These are phyloP conservation scores for Ciconia maguari DNA, from an alignment of 2,113 vertebrate species.

Conservation along the genomic window DNA sequence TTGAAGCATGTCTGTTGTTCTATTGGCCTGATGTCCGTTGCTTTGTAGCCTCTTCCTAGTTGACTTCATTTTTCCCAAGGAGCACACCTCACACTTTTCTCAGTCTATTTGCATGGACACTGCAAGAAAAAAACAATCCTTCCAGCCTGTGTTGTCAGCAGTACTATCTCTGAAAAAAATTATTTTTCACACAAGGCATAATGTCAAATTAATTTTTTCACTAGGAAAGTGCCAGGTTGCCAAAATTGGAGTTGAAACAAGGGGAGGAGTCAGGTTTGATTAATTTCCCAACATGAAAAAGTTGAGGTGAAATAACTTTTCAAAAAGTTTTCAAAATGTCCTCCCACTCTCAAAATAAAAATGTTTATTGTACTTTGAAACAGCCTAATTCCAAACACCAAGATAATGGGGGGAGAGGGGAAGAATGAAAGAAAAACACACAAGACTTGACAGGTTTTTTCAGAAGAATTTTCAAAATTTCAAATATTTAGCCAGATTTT, in stretches of 20 bases:
- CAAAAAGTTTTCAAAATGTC: neutral
- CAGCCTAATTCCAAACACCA: neutral
- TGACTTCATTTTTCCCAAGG: neutral
- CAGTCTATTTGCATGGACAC: neutral
- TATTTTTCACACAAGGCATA: neutral
- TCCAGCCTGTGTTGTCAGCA: neutral
- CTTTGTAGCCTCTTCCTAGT: neutral
- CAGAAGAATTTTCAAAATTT: neutral
- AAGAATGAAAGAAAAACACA: neutral
- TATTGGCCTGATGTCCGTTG: neutral
- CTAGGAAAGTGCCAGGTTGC: neutral
- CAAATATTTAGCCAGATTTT: neutral
- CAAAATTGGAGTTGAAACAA: neutral
- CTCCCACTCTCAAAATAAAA: neutral
- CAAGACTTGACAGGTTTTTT: neutral
- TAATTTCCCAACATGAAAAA: neutral
- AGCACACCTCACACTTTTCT: neutral
- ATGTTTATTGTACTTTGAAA: neutral
- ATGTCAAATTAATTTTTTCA: neutral
- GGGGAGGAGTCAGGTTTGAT: neutral
- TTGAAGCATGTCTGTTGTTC: neutral
- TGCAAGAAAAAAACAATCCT: neutral
- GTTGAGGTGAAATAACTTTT: neutral
- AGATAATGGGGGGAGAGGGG: too few species aligned
- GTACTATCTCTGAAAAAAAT: neutral